Base-by-base conservation (phyloP, 2,888 invertebrate genomes). In the Hydrotaea diabolus region DNA sequence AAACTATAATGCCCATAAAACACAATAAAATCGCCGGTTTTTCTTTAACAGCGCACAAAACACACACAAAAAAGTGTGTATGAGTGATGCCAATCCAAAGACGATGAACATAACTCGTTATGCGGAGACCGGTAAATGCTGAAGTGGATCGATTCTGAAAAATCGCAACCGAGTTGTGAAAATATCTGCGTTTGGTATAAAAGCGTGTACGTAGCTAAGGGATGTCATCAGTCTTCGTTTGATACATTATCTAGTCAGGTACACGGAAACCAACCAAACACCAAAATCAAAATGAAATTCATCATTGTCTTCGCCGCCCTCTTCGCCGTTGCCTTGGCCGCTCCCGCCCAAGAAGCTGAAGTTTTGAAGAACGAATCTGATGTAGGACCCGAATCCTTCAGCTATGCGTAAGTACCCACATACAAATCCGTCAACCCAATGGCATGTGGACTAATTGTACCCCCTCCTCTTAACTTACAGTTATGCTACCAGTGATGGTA, bases 401-500 rank as follows among this genome's bases (percentile, higher is more conserved):
- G 23, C 19, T 86, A 75, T 49, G 21, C 21, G 86, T 86, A 75
- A 86, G 85, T 82, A 5, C 7, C 7, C 13, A 9, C 9, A 8
- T 1, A 39, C 7, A 8, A 39, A 31, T n/a, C n/a, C 31, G 4
- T 39, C 39, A 8, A 39, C 92, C 93, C 72, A 0, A 94, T 2
- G 39, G 19, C 11, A n/a, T 69, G 8, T 43, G 11, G 17, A 64
- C 11, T 21, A 26, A 11, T 23, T 31, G 15, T 17, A 39, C 17
- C 4, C 15, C 2, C 9, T 19, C 23, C 78, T 80, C 8, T 31
- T 7, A n/a, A 17, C n/a, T n/a, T 62, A 57, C 90, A 93, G 93
- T 9, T 92, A 88, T 80, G 93, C 93, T 86, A 93, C 93, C 88
- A 93, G 92, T 71, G 93, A 94, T 88, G 93, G 93, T 8, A 91